phyloP scores from a whole-genome alignment of 2,797 vertebrate species.

The Myotis pilosus region DNA sequence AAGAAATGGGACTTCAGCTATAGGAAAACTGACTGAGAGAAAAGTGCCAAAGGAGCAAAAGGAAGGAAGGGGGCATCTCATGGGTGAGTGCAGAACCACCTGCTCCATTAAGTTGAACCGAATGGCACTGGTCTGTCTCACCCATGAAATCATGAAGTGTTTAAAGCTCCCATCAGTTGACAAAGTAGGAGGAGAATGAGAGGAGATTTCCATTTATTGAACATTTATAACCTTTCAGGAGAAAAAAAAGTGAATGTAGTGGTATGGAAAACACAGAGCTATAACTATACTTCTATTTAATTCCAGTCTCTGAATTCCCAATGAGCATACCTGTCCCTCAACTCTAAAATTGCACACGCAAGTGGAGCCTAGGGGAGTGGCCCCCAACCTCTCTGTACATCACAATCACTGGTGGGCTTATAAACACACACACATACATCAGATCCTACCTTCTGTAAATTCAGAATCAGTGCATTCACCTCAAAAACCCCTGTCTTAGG shows the following conservation, averaged over 20 bases:
- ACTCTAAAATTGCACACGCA: neutral
- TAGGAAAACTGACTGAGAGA: neutral
- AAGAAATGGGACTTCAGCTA: neutral
- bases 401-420: neutral
- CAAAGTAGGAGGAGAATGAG: neutral
- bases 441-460: neutral
- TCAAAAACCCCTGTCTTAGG: neutral
- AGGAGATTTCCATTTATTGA: neutral
- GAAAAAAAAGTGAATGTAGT: conserved; percentile 19
- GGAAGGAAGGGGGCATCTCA: neutral
- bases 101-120: neutral
- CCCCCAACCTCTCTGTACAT: neutral
- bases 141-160: neutral
- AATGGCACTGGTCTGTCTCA: neutral
- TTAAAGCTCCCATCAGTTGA: neutral
- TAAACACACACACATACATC: neutral
- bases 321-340: neutral
- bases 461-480: neutral
- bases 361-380: neutral
- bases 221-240: neutral
- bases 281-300: neutral
- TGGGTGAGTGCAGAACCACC: neutral
- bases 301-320: neutral
- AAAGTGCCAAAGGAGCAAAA: neutral
- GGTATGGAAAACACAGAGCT: conserved; percentile 58